These are phyloP conservation scores for Delphinus delphis DNA, from an alignment of 2,113 vertebrate genomes.

Conservation along the genomic window DNA sequence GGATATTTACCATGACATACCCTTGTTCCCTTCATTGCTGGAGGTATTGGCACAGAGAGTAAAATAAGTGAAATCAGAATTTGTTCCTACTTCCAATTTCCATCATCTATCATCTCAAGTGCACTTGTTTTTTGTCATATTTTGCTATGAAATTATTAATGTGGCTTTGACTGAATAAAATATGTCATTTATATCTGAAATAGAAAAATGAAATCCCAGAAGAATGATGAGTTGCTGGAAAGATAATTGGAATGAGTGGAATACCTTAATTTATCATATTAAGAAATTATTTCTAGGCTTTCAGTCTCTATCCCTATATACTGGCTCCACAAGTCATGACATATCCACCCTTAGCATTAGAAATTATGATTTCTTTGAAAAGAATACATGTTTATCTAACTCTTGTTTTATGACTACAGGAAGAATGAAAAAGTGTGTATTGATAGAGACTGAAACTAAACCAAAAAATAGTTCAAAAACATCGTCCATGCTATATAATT, in stretches of 20 bases:
- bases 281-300: constrained; percentile 41
- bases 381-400: constrained; percentile 43
- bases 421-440: constrained; percentile 63
- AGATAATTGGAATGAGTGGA: constrained; percentile 3
- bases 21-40: neutral
- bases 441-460: constrained; percentile 76
- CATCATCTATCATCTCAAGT: constrained; percentile 49
- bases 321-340: constrained; percentile 48
- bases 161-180: constrained; percentile 55
- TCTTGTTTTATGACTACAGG: constrained; percentile 72
- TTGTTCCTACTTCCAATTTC: neutral
- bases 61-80: constrained; percentile 6
- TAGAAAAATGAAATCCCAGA: constrained; percentile 49
- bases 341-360: neutral
- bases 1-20: neutral
- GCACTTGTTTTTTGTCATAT: constrained; percentile 47
- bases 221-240: constrained; percentile 50
- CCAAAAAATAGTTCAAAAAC: constrained; percentile 70
- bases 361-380: constrained; percentile 71
- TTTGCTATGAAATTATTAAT: constrained; percentile 65
- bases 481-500: constrained; percentile 73
- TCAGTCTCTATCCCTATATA: constrained; percentile 36
- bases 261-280: constrained; percentile 62
- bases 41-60: neutral
- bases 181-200: constrained; percentile 59